phyloP scores from a whole-genome alignment of 2,113 vertebrate genomes.

The Triplophysa rosa region DNA sequence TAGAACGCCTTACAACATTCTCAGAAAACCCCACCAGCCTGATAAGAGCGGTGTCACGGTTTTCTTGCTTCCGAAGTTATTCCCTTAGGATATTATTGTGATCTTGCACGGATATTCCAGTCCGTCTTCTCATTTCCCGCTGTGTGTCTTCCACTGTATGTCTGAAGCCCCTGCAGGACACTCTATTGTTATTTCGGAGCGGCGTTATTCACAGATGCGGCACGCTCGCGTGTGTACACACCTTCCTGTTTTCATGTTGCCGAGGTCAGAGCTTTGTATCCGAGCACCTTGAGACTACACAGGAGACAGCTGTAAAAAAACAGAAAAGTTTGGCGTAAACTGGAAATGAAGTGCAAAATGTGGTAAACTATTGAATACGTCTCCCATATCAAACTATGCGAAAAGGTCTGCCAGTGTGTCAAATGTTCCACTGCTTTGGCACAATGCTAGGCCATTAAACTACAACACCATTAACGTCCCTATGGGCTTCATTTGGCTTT shows the following conservation, averaged over 20 bases:
- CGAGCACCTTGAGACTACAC: background rate
- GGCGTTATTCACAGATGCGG: slow-evolving; percentile 26
- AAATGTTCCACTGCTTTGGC: background rate
- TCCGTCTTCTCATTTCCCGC: slow-evolving; percentile 39
- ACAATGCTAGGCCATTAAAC: background rate
- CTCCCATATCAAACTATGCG: no score
- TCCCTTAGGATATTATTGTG: slow-evolving; percentile 37
- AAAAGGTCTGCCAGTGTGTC: no score
- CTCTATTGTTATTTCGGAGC: slow-evolving; percentile 18
- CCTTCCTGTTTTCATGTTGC: slow-evolving; percentile 45
- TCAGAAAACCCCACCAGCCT: background rate
- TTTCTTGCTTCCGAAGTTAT: slow-evolving; percentile 20
- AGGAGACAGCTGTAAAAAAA: background rate
- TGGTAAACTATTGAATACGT: background rate
- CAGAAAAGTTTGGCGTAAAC: background rate
- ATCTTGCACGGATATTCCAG: slow-evolving; percentile 35
- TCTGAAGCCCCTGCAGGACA: slow-evolving; percentile 20
- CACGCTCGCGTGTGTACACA: background rate
- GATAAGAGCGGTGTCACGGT: background rate
- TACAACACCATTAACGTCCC: background rate
- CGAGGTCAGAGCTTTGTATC: slow-evolving; percentile 15
- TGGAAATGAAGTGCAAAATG: background rate
- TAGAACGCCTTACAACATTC: slow-evolving; percentile 24
- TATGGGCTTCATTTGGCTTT: slow-evolving; percentile 13
- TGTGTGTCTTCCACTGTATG: slow-evolving; percentile 2